Conservation (phyloP, 2,797 vertebrate genomes). For the Rhincodon typus region DNA sequence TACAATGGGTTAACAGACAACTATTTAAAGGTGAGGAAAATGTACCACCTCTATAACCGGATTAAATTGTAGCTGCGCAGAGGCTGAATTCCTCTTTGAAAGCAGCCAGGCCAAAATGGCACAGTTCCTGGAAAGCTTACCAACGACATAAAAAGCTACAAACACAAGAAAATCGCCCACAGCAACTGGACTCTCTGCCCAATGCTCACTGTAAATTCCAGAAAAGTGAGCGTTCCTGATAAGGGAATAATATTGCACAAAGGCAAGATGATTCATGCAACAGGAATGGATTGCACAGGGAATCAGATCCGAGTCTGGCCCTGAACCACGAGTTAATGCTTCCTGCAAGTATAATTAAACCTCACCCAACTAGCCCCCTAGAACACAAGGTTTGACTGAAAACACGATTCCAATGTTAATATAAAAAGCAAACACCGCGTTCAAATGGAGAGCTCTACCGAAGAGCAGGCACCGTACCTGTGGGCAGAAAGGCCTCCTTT, state of each 20-base stretch:
- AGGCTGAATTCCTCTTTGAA: background rate
- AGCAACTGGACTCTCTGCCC: too few relatives aligned
- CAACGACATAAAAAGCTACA: background rate
- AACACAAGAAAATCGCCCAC: background rate
- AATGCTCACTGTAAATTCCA: background rate
- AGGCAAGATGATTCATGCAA: background rate
- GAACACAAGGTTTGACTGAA: background rate
- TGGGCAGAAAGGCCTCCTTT: background rate
- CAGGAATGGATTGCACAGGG: background rate
- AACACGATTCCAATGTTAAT: background rate
- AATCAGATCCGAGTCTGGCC: background rate
- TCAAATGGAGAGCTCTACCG: background rate
- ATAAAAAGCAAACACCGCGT: background rate
- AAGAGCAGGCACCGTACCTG: background rate
- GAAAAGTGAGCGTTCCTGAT: background rate
- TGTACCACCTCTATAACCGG: background rate
- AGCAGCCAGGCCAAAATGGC: background rate
- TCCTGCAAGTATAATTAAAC: background rate
- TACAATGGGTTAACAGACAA: background rate
- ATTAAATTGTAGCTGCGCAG: background rate
- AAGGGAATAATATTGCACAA: background rate
- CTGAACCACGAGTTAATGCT: background rate
- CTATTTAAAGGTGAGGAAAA: background rate
- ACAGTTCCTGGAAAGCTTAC: background rate
- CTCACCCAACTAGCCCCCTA: background rate